phyloP scores from a whole-genome alignment of 2,797 vertebrate species.

The Tenualosa ilisha region DNA sequence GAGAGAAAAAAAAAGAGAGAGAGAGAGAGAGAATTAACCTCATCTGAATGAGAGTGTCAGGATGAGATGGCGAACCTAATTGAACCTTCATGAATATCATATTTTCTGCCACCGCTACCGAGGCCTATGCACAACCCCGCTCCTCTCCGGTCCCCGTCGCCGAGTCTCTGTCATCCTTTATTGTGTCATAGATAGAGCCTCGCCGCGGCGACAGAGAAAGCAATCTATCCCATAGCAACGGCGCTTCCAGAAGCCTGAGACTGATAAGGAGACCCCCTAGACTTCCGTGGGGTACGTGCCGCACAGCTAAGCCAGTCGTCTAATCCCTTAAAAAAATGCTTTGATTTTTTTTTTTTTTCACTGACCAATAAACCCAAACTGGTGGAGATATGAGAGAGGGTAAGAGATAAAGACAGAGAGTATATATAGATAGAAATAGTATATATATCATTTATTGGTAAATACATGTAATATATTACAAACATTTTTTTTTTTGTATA shows the following conservation, averaged over 20 bases:
- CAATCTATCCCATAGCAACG: slow-evolving; percentile 91
- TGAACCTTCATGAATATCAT: slow-evolving; percentile 64
- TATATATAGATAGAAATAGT: too few relatives aligned
- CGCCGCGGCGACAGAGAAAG: slow-evolving; percentile 87
- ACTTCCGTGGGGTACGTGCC: slow-evolving; percentile 70
- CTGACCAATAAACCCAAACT: slow-evolving; percentile 90
- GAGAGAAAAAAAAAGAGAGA: slow-evolving; percentile 36
- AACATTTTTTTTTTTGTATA: too few relatives aligned
- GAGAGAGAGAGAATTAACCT: slow-evolving; percentile 80
- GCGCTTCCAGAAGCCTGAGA: slow-evolving; percentile 89
- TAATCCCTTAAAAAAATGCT: slow-evolving; percentile 86
- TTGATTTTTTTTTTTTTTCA: slow-evolving; percentile 85
- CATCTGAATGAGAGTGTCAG: slow-evolving; percentile 81
- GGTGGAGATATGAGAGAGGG: slow-evolving; percentile 42
- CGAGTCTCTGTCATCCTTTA: slow-evolving; percentile 82
- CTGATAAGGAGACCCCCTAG: slow-evolving; percentile 92
- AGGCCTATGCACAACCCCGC: slow-evolving; percentile 81
- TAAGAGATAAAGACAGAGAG: background rate
- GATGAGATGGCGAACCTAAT: slow-evolving; percentile 89
- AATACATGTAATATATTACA: too few relatives aligned
- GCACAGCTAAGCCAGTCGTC: slow-evolving; percentile 81
- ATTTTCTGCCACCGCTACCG: slow-evolving; percentile 17
- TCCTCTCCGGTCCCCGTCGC: slow-evolving; percentile 74
- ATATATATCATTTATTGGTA: too few relatives aligned
- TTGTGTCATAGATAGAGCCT: slow-evolving; percentile 78